These are phyloP conservation scores for Rhinella marina DNA, from an alignment of 2,797 vertebrate genomes.

Conservation along the genomic window DNA sequence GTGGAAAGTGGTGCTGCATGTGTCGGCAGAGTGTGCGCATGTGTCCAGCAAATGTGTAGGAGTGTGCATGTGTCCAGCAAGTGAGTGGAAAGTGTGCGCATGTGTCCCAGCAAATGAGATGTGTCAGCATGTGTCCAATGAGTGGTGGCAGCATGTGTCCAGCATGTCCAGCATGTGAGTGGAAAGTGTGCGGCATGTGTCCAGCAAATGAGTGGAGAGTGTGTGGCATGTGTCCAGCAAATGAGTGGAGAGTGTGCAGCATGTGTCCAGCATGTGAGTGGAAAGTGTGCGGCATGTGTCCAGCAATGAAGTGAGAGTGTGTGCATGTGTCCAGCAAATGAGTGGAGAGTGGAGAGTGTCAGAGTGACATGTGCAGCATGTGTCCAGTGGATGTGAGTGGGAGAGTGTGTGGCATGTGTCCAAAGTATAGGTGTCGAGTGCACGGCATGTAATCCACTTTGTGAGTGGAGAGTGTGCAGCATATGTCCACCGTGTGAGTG, in stretches of 20 bases:
- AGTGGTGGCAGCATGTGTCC: background rate
- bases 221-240: background rate
- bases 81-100: background rate
- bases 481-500: background rate
- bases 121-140: background rate
- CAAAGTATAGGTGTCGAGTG: background rate
- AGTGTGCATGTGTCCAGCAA: background rate
- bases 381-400: background rate
- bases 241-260: background rate
- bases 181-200: background rate
- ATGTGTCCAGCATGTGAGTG: background rate
- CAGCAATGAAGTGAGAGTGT: background rate
- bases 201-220: background rate
- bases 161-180: background rate
- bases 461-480: background rate
- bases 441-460: background rate
- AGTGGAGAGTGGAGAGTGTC: no score
- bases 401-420: background rate
- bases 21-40: no score
- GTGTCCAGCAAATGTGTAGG: no score
- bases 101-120: background rate
- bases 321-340: background rate
- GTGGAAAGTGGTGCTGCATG: no score
- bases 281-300: background rate
- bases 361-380: no score